Percentiles rank a stretch among this genome's conserved stretches.
Conservation (phyloP, 2,797 vertebrate genomes). For the Crocidura indochinensis region DNA sequence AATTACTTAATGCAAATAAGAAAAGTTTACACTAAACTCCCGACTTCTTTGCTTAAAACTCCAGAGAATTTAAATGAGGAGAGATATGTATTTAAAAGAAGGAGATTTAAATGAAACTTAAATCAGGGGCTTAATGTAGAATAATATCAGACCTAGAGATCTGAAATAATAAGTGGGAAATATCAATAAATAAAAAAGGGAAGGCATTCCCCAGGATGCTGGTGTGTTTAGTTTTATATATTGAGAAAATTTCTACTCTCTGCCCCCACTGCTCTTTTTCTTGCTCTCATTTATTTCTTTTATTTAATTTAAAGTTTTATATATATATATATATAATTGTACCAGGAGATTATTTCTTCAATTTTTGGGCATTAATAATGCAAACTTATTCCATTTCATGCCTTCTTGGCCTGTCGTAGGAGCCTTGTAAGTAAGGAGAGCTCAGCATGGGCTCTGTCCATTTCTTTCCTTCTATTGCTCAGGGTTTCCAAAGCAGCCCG, state of each 20-base stretch:
- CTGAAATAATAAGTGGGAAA: conserved; percentile 76
- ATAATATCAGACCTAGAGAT: conserved; percentile 72
- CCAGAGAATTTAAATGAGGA: conserved; percentile 87
- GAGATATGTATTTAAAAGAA: conserved; percentile 77
- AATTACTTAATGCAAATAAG: conserved; percentile 91
- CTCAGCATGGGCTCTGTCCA: accelerated
- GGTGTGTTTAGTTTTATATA: conserved; percentile 69
- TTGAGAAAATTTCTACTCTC: neutral
- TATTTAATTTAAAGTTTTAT: too few species aligned
- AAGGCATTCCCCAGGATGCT: conserved; percentile 45
- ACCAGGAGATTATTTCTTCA: conserved; percentile 37
- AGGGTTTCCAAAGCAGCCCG: neutral
- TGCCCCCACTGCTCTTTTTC: too few species aligned
- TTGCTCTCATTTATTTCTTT: too few species aligned
- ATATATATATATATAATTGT: too few species aligned
- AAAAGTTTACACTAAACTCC: conserved; percentile 88
- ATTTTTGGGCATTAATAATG: conserved; percentile 57
- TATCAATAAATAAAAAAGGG: conserved; percentile 74
- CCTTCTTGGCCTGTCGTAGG: neutral
- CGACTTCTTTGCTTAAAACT: conserved; percentile 85
- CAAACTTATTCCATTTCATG: conserved; percentile 38
- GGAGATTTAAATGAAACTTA: conserved; percentile 81
- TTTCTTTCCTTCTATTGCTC: neutral
- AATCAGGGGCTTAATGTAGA: conserved; percentile 83
- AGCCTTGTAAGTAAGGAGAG: neutral